phyloP scores from a whole-genome alignment of 2,888 invertebrate species.

The Apamea epomidion region DNA sequence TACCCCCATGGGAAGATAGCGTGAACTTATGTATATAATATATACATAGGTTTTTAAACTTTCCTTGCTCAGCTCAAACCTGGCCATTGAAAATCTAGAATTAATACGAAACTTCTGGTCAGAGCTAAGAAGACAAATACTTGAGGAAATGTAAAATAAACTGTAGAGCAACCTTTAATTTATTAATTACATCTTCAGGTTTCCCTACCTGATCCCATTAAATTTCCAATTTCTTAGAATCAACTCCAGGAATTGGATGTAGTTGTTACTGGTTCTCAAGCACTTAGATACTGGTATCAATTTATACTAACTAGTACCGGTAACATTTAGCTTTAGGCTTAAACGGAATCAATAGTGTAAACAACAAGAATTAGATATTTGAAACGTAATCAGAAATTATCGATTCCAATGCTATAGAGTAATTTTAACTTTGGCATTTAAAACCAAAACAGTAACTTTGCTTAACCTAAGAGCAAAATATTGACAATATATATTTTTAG shows the following conservation, averaged over 20 bases:
- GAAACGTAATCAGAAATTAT: constrained; percentile 13
- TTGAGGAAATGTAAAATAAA: neutral
- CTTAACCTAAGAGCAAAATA: neutral
- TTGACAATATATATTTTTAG: neutral
- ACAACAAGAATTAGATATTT: neutral
- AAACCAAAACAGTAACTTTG: too few relatives aligned
- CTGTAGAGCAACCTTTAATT: neutral
- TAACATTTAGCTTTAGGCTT: too few relatives aligned
- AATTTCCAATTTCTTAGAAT: constrained; percentile 11
- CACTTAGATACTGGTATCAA: neutral
- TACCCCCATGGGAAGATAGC: neutral
- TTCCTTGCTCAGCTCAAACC: neutral
- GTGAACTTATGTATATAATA: neutral
- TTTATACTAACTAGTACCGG: neutral
- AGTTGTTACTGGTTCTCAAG: neutral
- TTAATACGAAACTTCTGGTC: neutral
- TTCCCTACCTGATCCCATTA: neutral
- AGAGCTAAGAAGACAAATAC: neutral
- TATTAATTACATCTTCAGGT: neutral
- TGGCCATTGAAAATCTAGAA: neutral
- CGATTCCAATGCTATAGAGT: neutral
- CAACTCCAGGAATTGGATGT: neutral
- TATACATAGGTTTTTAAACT: neutral
- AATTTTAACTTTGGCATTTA: neutral
- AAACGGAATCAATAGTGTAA: neutral